Evolutionary conservation across 2,797 vertebrate species (phyloP), one percentile per base, ranked within the genome.

Genomic region (Euthynnus affinis): DNA sequence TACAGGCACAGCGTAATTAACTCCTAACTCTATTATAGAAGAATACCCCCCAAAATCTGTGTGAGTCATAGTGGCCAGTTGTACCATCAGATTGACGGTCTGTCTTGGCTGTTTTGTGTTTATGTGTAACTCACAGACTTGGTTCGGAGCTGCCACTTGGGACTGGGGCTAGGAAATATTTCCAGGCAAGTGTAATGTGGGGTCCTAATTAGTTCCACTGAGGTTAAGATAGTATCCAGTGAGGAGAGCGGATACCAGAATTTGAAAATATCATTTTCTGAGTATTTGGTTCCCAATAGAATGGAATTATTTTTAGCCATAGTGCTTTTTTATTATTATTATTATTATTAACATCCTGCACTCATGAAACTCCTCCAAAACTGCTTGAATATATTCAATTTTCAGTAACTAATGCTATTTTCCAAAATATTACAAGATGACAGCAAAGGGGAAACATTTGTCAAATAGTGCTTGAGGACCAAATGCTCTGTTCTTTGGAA

Each of bases 131-230:
- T 66, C 53, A 56, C n/a, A 34, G 61, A 58, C 37, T 56, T 46
- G 51, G 48, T 77, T 71, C 62, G 65, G 63, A 78, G 57, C 25
- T 70, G 22, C 49, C 52, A 67, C 34, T 17, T 73, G 53, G 81
- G 83, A 80, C 22, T 7, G 8, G 37, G 37, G 37, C 37, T 10
- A 42, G 48, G 22, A 87, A 82, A 82, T 76, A 73, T 51, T 75
- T 70, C 55, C 72, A 83, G 71, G 44, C 53, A 67, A 42, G 55
- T 51, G 63, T 73, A 52, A 86, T 76, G 71, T 55, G 55, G 20
- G 32, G 68, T 70, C 49, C 59, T 89, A 88, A 92, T 87, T 80
- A 88, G 84, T 74, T 87, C 88, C 87, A 68, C 68, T 2, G 83
- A 78, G 85, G 81, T 72, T 76, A 63, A 64, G 59, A 74, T 70